Base-by-base conservation (phyloP, 2,797 vertebrate species). In the Sandelia bainsii region DNA sequence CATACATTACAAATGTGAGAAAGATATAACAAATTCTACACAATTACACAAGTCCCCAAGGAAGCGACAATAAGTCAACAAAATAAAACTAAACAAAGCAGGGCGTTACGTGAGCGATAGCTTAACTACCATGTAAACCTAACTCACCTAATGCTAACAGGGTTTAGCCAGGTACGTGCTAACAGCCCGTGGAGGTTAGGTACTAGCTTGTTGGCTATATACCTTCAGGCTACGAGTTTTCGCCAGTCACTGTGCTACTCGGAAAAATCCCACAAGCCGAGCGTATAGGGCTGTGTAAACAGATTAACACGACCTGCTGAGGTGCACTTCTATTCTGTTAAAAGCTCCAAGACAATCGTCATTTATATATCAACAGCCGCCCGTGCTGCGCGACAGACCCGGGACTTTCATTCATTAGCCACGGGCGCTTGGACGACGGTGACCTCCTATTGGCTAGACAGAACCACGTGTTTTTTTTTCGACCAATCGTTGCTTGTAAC, bases 221-320 rank as follows among this genome's bases (percentile, higher is more conserved):
- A 45, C 8, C 61, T 45, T 44, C 29, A 12, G 7, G 46, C 49
- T 56, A 40, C 7, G 40, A 23, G 37, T 5, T 29, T 45, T 20
- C 2, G 9, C 2, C 17, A 1, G 8, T 14, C 25, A 32, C 1
- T 52, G 5, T 9, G 39, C 60, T 22, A 3, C 4, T 6, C 23
- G 1, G 1, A 59, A 40, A n/a, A 5, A 23, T 23, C 23, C 44
- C 17, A 39, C 12, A 1, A 2, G 0, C 1, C 23, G 25, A 8
- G 11, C 0, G 6, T 8, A 0, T 13, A 11, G 0, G 12, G 19
- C 6, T 52, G 13, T 1, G 0, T 14, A 7, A 6, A 16, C 6
- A 0, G 0, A 9, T n/a, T 4, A 42, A 3, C 4, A 6, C 22
- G 17, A n/a, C 20, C 25, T 40, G 1, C 19, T 4, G 5, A 39